Evolutionary conservation across 2,888 invertebrate species (phyloP), one percentile per base, ranked within the genome.

Genomic region (Trichopria drosophilae): DNA sequence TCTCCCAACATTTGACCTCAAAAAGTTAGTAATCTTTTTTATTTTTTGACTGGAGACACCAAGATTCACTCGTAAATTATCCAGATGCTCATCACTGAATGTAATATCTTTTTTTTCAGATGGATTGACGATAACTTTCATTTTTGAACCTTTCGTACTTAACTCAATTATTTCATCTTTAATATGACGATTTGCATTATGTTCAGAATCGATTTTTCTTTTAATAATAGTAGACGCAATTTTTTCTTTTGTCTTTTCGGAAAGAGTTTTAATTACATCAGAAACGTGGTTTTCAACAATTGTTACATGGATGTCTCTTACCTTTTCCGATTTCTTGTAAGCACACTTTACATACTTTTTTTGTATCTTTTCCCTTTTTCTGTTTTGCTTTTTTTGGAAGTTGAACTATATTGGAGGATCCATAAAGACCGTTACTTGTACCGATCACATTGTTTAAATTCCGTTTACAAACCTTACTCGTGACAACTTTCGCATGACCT

Each of bases 31-130:
- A 39, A 39, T 24, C 10, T 18, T 23, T 39, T 15, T 39, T 23
- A 39, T 39, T 12, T 39, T 22, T 2, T 23, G 20, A 23, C 13
- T 10, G 9, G 23, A 23, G 10, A 22, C n/a, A 1, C 23, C 39
- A 39, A 24, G 22, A 22, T 37, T 20, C n/a, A 37, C 37, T 37
- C 23, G 22, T 15, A 37, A 37, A 37, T 37, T 37, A 37, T 37
- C 37, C 37, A 37, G 12, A 12, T 18, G 18, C 23, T 37, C 37
- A n/a, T 37, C 22, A 23, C 22, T 37, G 9, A 23, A 22, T 22
- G 10, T 12, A 37, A 23, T 37, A 22, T 9, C 12, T 26, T 37
- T 5, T 20, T 37, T 20, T 22, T 37, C 23, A 37, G 7, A 4
- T 10, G 20, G 37, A 12, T 37, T 37, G 4, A 37, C 20, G 4